These are phyloP conservation scores for Dryoscopus gambensis DNA, from an alignment of 2,113 vertebrate genomes.

Conservation along the genomic window DNA sequence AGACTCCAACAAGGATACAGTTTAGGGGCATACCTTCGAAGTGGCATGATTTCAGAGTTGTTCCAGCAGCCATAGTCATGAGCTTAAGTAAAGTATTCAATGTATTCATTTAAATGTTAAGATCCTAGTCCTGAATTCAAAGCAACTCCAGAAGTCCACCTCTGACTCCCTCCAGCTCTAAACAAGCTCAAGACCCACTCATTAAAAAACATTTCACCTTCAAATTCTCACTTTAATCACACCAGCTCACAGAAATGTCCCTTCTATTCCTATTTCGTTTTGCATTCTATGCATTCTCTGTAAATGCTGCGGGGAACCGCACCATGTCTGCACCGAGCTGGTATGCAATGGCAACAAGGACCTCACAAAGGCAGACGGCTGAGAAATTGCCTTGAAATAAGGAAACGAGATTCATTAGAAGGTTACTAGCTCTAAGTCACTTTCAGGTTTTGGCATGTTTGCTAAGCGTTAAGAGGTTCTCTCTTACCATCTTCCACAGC, in stretches of 20 bases:
- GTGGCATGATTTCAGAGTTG: background rate
- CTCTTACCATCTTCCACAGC: background rate
- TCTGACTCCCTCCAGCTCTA: background rate
- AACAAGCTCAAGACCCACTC: background rate
- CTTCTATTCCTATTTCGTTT: background rate
- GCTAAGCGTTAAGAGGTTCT: background rate
- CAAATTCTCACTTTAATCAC: background rate
- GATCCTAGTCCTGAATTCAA: background rate
- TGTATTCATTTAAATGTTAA: background rate
- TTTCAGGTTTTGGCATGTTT: background rate
- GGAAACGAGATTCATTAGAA: background rate
- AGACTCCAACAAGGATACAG: background rate
- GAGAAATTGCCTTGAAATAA: background rate
- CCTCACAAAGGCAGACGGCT: background rate
- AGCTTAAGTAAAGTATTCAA: background rate
- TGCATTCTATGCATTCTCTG: background rate
- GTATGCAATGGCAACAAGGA: background rate
- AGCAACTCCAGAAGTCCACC: background rate
- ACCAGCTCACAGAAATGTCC: background rate
- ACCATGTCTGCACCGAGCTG: accelerated
- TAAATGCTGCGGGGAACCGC: background rate
- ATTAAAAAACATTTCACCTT: background rate
- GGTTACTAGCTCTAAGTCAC: background rate
- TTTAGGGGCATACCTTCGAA: background rate
- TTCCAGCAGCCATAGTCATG: background rate